Evolutionary conservation across 2,888 invertebrate genomes (phyloP).

Genomic region (Rhynchonema sp.): DNA sequence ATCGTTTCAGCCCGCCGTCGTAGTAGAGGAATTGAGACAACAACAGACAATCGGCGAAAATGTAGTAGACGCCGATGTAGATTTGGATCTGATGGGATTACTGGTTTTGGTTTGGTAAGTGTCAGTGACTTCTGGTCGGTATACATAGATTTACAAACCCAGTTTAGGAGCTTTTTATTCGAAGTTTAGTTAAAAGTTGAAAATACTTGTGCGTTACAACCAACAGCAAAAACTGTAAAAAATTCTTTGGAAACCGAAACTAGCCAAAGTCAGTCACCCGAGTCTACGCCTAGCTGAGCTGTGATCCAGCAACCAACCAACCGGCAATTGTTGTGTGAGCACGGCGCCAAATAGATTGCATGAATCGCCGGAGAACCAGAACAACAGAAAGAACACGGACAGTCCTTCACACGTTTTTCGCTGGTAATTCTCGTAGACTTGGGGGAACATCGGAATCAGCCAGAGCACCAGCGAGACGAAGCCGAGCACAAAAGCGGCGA

Average conservation of each 20-base stretch:
- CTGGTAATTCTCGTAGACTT: conserved; percentile 24
- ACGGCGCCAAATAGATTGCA: conserved; percentile 31
- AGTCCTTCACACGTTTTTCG: conserved; percentile 28
- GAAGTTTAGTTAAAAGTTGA: no score
- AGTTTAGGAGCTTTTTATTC: no score
- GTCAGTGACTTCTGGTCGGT: background rate
- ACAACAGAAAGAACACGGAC: conserved; percentile 29
- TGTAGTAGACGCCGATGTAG: conserved; percentile 10
- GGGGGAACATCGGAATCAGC: conserved; percentile 24
- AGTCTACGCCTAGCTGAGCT: no score
- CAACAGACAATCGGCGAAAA: conserved; percentile 5
- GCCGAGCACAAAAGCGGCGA: conserved; percentile 7
- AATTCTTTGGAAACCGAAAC: no score
- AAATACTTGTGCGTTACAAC: no score
- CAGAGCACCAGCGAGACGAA: conserved; percentile 18
- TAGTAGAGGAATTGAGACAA: conserved; percentile 9
- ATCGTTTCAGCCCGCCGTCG: background rate
- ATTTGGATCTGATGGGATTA: no score
- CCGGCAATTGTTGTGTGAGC: conserved; percentile 25
- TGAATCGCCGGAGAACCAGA: conserved; percentile 32
- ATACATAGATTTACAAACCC: no score
- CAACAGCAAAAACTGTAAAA: no score
- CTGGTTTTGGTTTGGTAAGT: no score
- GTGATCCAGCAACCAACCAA: background rate
- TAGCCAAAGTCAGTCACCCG: no score